phyloP scores from a whole-genome alignment of 2,113 vertebrate genomes.

The Leuciscus idus region DNA sequence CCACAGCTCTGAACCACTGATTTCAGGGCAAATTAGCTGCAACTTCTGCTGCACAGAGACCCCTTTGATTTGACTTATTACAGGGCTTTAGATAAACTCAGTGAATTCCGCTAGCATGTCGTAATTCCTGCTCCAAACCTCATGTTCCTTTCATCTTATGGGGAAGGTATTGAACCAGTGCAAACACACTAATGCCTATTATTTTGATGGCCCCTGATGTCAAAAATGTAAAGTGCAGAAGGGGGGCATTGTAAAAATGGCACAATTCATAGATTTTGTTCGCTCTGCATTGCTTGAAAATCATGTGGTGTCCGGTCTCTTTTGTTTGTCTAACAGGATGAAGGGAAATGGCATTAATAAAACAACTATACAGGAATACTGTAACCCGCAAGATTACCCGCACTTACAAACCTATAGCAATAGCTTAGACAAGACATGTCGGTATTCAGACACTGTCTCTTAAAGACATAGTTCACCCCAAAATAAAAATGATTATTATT shows the following conservation, averaged over 20 bases:
- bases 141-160: conserved; percentile 67
- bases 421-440: too few relatives aligned
- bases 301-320: conserved; percentile 25
- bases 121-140: conserved; percentile 61
- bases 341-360: conserved; percentile 46
- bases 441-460: neutral
- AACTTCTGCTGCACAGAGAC: conserved; percentile 68
- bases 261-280: conserved; percentile 54
- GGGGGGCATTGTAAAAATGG: conserved; percentile 54
- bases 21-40: conserved; percentile 81
- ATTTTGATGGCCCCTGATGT: conserved; percentile 61
- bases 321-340: conserved; percentile 40
- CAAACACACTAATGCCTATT: conserved; percentile 60
- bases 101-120: conserved; percentile 70
- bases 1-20: conserved; percentile 73
- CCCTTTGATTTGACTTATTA: conserved; percentile 76
- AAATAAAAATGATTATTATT: neutral
- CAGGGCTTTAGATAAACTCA: conserved; percentile 68
- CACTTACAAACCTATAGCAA: neutral
- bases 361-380: neutral
- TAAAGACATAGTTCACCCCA: neutral
- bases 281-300: conserved; percentile 12
- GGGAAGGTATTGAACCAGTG: conserved; percentile 56
- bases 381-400: neutral
- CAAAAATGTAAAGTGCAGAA: conserved; percentile 32